phyloP scores from a whole-genome alignment of 2,888 invertebrate species.

The Phyllotreta cruciferae region DNA sequence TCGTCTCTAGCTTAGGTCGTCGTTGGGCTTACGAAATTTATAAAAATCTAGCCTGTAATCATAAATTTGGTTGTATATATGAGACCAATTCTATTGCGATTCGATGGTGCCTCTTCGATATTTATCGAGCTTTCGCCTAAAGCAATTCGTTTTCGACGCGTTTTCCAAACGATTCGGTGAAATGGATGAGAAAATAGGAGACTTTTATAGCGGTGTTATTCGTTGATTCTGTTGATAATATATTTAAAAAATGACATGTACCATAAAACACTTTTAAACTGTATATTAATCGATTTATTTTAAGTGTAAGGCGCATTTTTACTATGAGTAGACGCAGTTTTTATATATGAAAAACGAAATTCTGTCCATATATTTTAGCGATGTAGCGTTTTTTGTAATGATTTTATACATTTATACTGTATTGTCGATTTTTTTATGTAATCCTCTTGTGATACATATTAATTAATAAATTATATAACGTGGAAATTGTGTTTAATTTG shows the following conservation, averaged over 20 bases:
- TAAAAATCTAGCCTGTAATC: constrained; percentile 7
- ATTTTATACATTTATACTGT: constrained; percentile 54
- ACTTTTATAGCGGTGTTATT: constrained; percentile 8
- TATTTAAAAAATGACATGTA: constrained; percentile 6
- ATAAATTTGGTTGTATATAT: constrained; percentile 2
- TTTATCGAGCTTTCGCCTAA: constrained; percentile 7
- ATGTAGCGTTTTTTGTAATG: constrained; percentile 59
- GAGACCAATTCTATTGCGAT: constrained; percentile 15
- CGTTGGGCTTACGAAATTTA: constrained; percentile 6
- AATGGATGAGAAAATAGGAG: too few relatives aligned
- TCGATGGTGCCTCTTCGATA: constrained; percentile 13
- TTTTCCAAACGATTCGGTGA: not conserved
- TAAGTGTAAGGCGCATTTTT: constrained; percentile 25
- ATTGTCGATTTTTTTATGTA: constrained; percentile 57
- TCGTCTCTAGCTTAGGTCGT: constrained; percentile 7
- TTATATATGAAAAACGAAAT: constrained; percentile 46
- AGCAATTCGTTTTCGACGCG: not conserved
- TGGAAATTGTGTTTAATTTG: constrained; percentile 7
- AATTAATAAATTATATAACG: constrained; percentile 48
- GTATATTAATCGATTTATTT: constrained; percentile 19
- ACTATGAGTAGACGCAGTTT: constrained; percentile 36
- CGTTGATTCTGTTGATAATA: constrained; percentile 9
- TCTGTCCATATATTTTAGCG: constrained; percentile 55
- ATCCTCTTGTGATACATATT: constrained; percentile 60
- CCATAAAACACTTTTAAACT: constrained; percentile 10